A percentile compares a stretch with the other conserved stretches of the same genome.
Evolutionary conservation across 2,797 vertebrate genomes (phyloP).

Genomic region (Neomorphus geoffroyi): DNA sequence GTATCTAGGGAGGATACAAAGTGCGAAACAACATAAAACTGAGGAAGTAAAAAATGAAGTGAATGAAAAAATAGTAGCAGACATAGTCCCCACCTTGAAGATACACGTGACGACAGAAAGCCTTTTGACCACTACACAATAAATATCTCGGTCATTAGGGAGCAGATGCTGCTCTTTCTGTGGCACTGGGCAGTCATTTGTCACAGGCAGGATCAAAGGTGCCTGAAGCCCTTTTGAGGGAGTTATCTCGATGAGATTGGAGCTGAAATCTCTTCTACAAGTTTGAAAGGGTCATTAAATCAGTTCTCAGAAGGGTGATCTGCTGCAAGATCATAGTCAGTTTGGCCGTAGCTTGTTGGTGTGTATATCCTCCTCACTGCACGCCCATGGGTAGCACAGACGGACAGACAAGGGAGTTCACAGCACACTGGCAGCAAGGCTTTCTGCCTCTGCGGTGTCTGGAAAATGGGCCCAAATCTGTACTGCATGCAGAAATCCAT

Average conservation of each 20-base stretch:
- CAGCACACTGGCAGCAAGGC: fast-evolving
- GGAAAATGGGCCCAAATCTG: background rate
- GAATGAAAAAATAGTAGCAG: background rate
- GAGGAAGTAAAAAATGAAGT: background rate
- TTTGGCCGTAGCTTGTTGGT: fast-evolving
- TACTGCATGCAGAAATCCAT: background rate
- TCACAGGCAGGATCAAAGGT: background rate
- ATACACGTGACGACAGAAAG: background rate
- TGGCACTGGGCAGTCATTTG: background rate
- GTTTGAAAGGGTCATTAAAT: background rate
- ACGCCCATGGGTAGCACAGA: background rate
- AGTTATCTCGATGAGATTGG: background rate
- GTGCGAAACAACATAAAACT: background rate
- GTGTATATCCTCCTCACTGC: background rate
- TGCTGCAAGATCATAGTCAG: background rate
- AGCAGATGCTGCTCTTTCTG: background rate
- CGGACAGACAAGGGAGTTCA: background rate
- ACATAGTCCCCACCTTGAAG: background rate
- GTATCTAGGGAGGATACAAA: background rate
- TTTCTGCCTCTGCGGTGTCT: background rate
- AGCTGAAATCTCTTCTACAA: background rate
- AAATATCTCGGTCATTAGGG: background rate
- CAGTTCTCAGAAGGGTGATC: background rate
- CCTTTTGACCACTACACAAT: background rate
- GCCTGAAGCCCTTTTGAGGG: background rate